These are phyloP conservation scores for Parapristionchus giblindavisi DNA, from an alignment of 2,888 invertebrate genomes.

Conservation along the genomic window DNA sequence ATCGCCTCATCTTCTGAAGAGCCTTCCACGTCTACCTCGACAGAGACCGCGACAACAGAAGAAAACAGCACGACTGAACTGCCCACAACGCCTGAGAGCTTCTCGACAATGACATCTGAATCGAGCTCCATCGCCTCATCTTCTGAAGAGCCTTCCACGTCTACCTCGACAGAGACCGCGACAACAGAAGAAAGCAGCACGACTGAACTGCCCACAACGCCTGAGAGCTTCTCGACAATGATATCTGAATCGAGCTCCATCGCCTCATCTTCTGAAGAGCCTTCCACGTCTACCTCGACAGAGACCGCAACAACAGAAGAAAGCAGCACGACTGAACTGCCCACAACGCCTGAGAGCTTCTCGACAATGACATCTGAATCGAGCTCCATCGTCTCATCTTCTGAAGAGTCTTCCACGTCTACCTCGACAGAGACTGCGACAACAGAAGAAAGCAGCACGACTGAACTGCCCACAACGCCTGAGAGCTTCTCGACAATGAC, in stretches of 20 bases:
- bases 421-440: not conserved
- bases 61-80: not conserved
- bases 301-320: not conserved
- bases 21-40: not conserved
- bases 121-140: not conserved
- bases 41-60: not conserved
- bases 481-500: not conserved
- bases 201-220: not conserved
- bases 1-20: not conserved
- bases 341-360: no score
- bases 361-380: not conserved
- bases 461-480: not conserved
- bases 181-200: not conserved
- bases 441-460: not conserved
- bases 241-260: not conserved
- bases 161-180: not conserved
- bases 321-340: not conserved
- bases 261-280: not conserved
- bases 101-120: no score
- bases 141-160: not conserved
- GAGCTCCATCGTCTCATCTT: not conserved
- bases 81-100: not conserved
- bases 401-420: not conserved
- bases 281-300: not conserved
- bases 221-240: not conserved